Conservation (phyloP, 1,140 invertebrate genomes). For the Chrysomallon squamiferum region DNA sequence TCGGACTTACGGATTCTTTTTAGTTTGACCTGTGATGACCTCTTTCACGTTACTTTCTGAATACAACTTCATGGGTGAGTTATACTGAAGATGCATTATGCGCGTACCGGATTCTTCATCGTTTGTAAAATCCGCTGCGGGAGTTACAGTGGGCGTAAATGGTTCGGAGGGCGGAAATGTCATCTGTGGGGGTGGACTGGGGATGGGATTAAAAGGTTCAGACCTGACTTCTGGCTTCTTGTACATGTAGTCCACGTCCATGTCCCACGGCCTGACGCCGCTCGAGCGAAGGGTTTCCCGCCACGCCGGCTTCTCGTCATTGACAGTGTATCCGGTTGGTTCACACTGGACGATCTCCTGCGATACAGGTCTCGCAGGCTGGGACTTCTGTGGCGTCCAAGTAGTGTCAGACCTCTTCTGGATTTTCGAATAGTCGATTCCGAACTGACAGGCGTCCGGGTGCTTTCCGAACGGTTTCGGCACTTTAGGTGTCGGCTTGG, state of each 20-base stretch:
- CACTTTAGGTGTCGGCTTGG: constrained; percentile 13
- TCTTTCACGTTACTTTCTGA: constrained; percentile 94
- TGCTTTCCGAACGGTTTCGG: constrained; percentile 6
- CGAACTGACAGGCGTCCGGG: constrained; percentile 22
- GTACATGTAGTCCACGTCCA: constrained; percentile 24
- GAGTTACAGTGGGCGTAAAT: constrained; percentile 10
- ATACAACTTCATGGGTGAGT: constrained; percentile 93
- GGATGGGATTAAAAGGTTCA: constrained; percentile 19
- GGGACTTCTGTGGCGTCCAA: constrained; percentile 16
- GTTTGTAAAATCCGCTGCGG: no score
- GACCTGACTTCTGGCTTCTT: constrained; percentile 36
- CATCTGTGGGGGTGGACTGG: background rate
- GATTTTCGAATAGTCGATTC: constrained; percentile 41
- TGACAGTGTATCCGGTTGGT: constrained; percentile 13
- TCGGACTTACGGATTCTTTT: constrained; percentile 9
- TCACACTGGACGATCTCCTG: constrained; percentile 13
- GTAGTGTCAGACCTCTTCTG: constrained; percentile 28
- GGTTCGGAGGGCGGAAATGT: constrained; percentile 1
- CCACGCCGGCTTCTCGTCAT: constrained; percentile 29
- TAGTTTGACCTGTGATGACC: constrained; percentile 82
- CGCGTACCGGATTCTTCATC: constrained; percentile 18
- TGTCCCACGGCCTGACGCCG: constrained; percentile 50
- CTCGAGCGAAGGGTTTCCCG: constrained; percentile 28
- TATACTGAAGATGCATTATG: constrained; percentile 77
- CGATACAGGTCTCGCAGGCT: background rate